Percentiles rank a stretch among this genome's conserved stretches.
These are phyloP conservation scores for Bufo gargarizans DNA, from an alignment of 2,113 vertebrate genomes.

Conservation along the genomic window DNA sequence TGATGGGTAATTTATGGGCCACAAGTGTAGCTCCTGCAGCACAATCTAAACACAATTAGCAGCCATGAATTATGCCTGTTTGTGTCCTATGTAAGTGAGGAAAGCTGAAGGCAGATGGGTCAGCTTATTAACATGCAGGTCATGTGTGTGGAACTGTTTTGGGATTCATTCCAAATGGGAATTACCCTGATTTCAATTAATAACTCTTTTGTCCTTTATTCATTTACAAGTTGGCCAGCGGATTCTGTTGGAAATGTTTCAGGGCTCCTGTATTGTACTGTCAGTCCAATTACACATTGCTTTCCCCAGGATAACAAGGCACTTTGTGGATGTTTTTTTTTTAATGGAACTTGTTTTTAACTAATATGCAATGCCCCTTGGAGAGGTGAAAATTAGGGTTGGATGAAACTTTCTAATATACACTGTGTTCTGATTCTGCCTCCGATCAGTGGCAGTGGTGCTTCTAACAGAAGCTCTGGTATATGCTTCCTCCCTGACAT, in stretches of 20 bases:
- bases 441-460: background rate
- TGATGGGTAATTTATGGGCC: background rate
- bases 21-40: background rate
- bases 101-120: constrained; percentile 47
- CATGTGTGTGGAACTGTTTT: constrained; percentile 55
- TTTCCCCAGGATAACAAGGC: constrained; percentile 45
- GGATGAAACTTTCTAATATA: background rate
- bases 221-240: constrained; percentile 60
- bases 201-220: constrained; percentile 63
- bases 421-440: background rate
- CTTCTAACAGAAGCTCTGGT: too few species aligned
- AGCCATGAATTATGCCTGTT: background rate
- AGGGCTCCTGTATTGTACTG: constrained; percentile 59
- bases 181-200: constrained; percentile 65
- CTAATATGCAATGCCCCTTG: background rate
- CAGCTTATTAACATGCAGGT: constrained; percentile 48
- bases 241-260: constrained; percentile 64
- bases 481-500: too few species aligned
- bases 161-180: constrained; percentile 66
- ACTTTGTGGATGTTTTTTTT: constrained; percentile 42
- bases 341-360: constrained; percentile 14
- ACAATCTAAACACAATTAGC: background rate
- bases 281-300: constrained; percentile 42
- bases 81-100: constrained; percentile 17
- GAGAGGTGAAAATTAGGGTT: background rate